Base-by-base conservation (phyloP, 2,797 vertebrate species). In the Aplochiton taeniatus region DNA sequence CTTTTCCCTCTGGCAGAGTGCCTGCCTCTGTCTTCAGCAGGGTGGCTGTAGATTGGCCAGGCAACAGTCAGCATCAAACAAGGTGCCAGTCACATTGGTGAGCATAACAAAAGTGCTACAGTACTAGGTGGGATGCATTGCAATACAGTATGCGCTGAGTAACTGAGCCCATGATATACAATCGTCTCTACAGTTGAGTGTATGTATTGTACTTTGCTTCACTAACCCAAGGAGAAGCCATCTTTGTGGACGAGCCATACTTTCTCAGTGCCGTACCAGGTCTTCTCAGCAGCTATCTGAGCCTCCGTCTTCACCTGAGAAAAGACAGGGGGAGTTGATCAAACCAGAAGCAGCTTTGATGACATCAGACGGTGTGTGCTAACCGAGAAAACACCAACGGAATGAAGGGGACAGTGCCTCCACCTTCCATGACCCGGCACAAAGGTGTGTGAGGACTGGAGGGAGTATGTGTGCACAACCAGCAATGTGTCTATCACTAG, bases 241-340 rank as follows among this genome's bases (percentile, higher is more conserved):
- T 99, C 96, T 78, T 93, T 96, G 92, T 98, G 97, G 75, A 98
- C 93, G 63, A 99, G 94, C 98, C 97, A 99, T 86, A 98, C 95
- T 86, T 95, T 98, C 58, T 98, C 96, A 0, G 94, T 95, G 81
- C 95, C 94, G 1, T 96, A 96, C 98, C 98, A 99, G 73, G 92
- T 90, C 85, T 90, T 94, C 73, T 98, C 96, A 0, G 95, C 93
- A 0, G 91, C 89, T 11, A 97, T 93, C 90, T 98, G 96, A 78
- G 98, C 96, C 81, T 98, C 97, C 0, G 95, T 95, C 89, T 96
- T 98, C 52, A 91, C 94, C 97, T 99, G 78, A 17, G 31, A 53
- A 47, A 61, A 66, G 46, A 49, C 42, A 69, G 1, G 41, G 49
- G 43, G 11, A 61, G 46, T 64, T 61, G 9, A 9, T 58, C 31